Conservation (phyloP, 2,113 vertebrate genomes). For the Ophthalmolycus amberensis region DNA sequence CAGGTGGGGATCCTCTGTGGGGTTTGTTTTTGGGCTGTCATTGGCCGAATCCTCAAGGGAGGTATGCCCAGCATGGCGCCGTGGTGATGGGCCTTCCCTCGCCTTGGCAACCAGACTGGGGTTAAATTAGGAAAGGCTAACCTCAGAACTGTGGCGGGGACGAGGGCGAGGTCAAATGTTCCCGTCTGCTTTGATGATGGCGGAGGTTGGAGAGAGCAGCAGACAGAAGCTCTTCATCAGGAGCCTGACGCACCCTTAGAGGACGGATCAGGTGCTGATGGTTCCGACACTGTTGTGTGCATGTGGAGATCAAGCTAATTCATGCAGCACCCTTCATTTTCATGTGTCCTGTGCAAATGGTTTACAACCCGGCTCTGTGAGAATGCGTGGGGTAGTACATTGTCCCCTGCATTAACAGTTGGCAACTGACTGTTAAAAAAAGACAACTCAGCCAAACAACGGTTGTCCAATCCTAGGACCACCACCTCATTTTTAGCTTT, state of each 20-base stretch:
- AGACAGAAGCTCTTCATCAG: slow-evolving; percentile 46
- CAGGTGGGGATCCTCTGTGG: slow-evolving; percentile 67
- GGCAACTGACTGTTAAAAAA: too few relatives aligned
- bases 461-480: too few relatives aligned
- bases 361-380: background rate
- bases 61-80: slow-evolving; percentile 72
- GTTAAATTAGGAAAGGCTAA: slow-evolving; percentile 79
- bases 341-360: slow-evolving; percentile 1
- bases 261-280: slow-evolving; percentile 2
- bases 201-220: slow-evolving; percentile 49
- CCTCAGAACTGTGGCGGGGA: slow-evolving; percentile 73
- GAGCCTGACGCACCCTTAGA: background rate
- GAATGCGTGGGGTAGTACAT: background rate
- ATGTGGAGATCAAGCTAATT: background rate
- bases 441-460: too few relatives aligned
- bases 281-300: background rate
- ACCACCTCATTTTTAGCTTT: too few relatives aligned
- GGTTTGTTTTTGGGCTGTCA: slow-evolving; percentile 54
- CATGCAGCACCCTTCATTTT: background rate
- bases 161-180: slow-evolving; percentile 77
- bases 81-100: slow-evolving; percentile 51
- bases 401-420: background rate
- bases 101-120: slow-evolving; percentile 57
- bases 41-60: slow-evolving; percentile 63
- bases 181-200: slow-evolving; percentile 74